Base-by-base conservation (phyloP, 2,113 vertebrate genomes). In the Colinus virginianus region DNA sequence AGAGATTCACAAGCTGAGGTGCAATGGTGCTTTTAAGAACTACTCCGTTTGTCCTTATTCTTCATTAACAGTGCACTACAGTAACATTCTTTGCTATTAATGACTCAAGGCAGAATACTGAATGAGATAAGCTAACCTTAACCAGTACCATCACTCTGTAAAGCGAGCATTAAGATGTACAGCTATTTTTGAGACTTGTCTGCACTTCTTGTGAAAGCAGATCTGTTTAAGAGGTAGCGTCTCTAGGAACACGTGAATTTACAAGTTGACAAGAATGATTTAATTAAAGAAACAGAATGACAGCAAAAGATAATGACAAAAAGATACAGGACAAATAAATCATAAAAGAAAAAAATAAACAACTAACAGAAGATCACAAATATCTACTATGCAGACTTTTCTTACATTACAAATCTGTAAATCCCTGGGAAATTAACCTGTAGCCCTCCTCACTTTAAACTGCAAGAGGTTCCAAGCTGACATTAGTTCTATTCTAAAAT, bases 201-300 rank as follows among this genome's bases (percentile, higher is more conserved):
- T 80, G 78, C 55, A 62, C 16, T 64, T 78, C 59, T 79, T 93
- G 69, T 95, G 83, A 92, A 97, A 94, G 64, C 67, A 74, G 9
- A 86, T 45, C n/a, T 91, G 85, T 28, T 87, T 84, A 92, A 90
- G 43, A 86, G 84, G 88, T 55, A 93, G 89, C 67, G 84, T 81
- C 58, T 70, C 92, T 81, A 96, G 92, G 97, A 84, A 93, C 43
- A 97, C 83, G 96, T 84, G 96, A 86, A 90, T 92, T 82, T 88
- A 55, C 69, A 93, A 53, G 51, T 93, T 72, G 83, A 91, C 40
- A 85, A 53, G 38, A 78, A 34, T 51, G 92, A 36, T 89, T 94
- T 42, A 34, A 87, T 59, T 89, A 95, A 78, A 97, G 92, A 96
- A 93, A 32, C 0, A 82, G 11, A 86, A 58, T 51, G 96, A 89